Base-by-base conservation (phyloP, 2,797 vertebrate genomes). In the Macrochelys suwanniensis region DNA sequence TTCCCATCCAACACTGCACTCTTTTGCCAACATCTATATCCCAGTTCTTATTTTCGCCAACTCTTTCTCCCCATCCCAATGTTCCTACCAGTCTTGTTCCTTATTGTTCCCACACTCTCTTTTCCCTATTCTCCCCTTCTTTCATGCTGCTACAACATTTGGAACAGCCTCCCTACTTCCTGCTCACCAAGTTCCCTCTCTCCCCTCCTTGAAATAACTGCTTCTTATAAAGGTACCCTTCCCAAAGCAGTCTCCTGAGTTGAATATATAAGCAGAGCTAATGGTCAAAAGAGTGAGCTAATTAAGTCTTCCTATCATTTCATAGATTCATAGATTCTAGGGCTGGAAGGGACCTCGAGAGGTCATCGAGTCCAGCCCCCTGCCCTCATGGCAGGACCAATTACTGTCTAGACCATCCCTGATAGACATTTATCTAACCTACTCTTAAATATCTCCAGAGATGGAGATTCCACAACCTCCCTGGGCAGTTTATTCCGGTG, bases 41-140 rank as follows among this genome's bases (percentile, higher is more conserved):
- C 5, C 9, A 33, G 71, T 19, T 42, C 25, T 53, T 37, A 28
- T 17, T 19, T 82, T 2, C 16, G 49, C 19, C 33, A 65, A 77
- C 3, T 56, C 21, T 42, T 16, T 4, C n/a, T 95, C 9, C 77
- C 3, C 26, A 5, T 65, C 25, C 3, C 5, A 16, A 33, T 25
- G 4, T 37, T 84, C 11, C 78, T 16, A 49, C 17, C 2, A 23
- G 16, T n/a, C 28, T 37, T 0, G 10, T 3, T 49, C 2, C 51
- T 82, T 76, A 37, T 56, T 26, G 17, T 3, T 6, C 2, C 2
- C n/a, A 2, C 4, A 57, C 5, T 76, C 86, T 45, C 80, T 80
- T 68, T 45, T 33, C 0, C 4, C 33, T 2, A 8, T 49, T 88
- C 33, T 13, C 82, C 12, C 31, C 6, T 53, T 61, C 1, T 87